Percentiles rank a stretch among this genome's conserved stretches.
phyloP scores from a whole-genome alignment of 2,888 invertebrate genomes.

The Linhomoeus sp. region DNA sequence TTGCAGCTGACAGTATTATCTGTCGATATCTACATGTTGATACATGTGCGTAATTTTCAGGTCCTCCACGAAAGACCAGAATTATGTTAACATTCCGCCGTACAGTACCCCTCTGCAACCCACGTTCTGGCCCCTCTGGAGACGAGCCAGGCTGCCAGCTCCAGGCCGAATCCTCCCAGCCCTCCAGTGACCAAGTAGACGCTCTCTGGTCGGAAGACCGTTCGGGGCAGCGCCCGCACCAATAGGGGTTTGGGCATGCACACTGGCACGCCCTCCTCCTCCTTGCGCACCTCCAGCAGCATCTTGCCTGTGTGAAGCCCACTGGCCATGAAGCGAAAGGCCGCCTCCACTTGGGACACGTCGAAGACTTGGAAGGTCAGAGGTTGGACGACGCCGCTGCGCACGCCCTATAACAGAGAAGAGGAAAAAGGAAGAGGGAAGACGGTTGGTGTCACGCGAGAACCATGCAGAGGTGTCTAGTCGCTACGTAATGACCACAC shows the following conservation, averaged over 20 bases:
- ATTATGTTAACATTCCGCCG: too few species aligned
- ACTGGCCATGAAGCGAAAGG: slow-evolving; percentile 75
- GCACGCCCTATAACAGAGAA: slow-evolving; percentile 56
- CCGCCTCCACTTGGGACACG: slow-evolving; percentile 54
- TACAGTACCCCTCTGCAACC: too few species aligned
- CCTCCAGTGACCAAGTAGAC: slow-evolving; percentile 40
- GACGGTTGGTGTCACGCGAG: too few species aligned
- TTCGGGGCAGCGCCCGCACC: slow-evolving; percentile 1
- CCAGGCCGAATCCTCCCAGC: too few species aligned
- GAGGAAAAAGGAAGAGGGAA: too few species aligned
- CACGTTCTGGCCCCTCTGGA: slow-evolving; percentile 54
- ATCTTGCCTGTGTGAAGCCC: slow-evolving; percentile 94
- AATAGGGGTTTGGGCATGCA: slow-evolving; percentile 15
- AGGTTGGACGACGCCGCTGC: slow-evolving; percentile 61
- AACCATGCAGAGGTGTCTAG: too few species aligned
- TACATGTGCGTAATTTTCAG: too few species aligned
- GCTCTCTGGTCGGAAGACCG: slow-evolving; percentile 1
- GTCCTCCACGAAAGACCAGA: too few species aligned
- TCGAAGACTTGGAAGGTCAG: slow-evolving; percentile 57
- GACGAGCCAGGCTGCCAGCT: slow-evolving; percentile 66
- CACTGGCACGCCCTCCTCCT: slow-evolving; percentile 28
- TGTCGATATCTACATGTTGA: too few species aligned
- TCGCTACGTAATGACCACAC: too few species aligned
- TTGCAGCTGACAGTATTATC: too few species aligned
- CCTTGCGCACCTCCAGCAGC: slow-evolving; percentile 60